Evolutionary conservation across 1,140 invertebrate species (phyloP), one percentile per base, ranked within the genome.

Genomic region (Anadara kagoshimensis): DNA sequence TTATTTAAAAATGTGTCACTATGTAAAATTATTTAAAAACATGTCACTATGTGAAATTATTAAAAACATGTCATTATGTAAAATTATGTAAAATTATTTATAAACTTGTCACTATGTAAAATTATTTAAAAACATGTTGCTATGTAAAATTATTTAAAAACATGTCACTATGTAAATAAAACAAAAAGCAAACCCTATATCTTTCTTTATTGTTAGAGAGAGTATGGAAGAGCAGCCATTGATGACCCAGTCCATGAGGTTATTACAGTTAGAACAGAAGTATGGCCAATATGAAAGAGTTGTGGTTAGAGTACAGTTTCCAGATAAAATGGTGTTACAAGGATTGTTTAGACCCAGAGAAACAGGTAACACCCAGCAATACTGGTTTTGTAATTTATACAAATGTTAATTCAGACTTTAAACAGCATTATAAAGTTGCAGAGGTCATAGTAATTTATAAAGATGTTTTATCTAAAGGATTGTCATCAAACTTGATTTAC

Each of bases 271-370:
- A 69, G 91, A 93, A 75, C 92, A 90, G 20, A 91, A 91, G 79
- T 83, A 94, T 22, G 90, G 92, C 68, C 91, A 91, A 71, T 95
- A 96, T 85, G 92, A 93, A 76, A 91, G 92, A 82, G 92, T 93
- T 56, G 92, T 95, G 12, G 93, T 96, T 56, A 89, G 95, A 59
- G 91, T 97, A 78, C 93, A 94, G 82, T 96, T 97, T 88, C 94
- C 94, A 4, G 92, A 96, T 88, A 92, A 93, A 62, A 90, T 93
- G 57, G 94, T 96, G 41, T 89, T 96, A 5, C 95, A 97, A 89
- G 94, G 93, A 12, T 89, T 93, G 14, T 96, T 97, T 82, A 90
- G 90, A 78, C 93, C 94, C 7, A 87, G 89, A 24, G 94, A 96
- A 88, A 93, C 83, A 63, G 87, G 88, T 89, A 64, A 65, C 20